Percentiles rank a stretch among this genome's conserved stretches.
Evolutionary conservation across 2,888 invertebrate species (phyloP).

Genomic region (Diogma glabrata): DNA sequence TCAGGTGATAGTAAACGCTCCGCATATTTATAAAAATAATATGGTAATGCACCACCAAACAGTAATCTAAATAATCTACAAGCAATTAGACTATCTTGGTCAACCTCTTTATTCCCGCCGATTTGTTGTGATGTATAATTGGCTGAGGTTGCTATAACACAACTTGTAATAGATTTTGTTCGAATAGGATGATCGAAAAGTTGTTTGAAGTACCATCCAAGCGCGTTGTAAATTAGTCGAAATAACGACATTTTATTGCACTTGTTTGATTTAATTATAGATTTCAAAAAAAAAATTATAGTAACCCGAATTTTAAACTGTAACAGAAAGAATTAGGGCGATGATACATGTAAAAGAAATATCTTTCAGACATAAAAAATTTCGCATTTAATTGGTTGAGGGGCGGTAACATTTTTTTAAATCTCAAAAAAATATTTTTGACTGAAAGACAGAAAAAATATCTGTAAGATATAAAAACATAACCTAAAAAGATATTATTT

Average conservation of each 20-base stretch:
- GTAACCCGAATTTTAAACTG: too few relatives aligned
- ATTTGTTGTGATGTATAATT: constrained; percentile 62
- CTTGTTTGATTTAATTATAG: too few relatives aligned
- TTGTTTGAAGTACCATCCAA: constrained; percentile 62
- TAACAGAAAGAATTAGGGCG: too few relatives aligned
- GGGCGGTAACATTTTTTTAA: too few relatives aligned
- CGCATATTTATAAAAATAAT: constrained; percentile 58
- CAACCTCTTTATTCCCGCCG: constrained; percentile 48
- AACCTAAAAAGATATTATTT: too few relatives aligned
- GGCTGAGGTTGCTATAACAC: constrained; percentile 56
- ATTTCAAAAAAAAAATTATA: too few relatives aligned
- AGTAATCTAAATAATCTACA: constrained; percentile 61
- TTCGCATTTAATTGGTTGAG: too few relatives aligned
- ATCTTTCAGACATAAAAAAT: too few relatives aligned
- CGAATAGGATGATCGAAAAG: constrained; percentile 62
- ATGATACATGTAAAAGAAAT: too few relatives aligned
- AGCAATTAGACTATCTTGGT: constrained; percentile 54
- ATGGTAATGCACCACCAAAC: constrained; percentile 71
- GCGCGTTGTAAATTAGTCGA: constrained; percentile 56
- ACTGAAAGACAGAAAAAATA: too few relatives aligned
- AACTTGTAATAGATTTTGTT: constrained; percentile 70
- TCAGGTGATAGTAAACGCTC: constrained; percentile 50
- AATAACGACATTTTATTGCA: constrained; percentile 35
- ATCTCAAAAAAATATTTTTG: too few relatives aligned
- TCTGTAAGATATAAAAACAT: too few relatives aligned